A percentile compares a stretch with the other conserved stretches of the same genome.
Conservation (phyloP, 2,888 invertebrate genomes). For the Agrotis ipsilon region DNA sequence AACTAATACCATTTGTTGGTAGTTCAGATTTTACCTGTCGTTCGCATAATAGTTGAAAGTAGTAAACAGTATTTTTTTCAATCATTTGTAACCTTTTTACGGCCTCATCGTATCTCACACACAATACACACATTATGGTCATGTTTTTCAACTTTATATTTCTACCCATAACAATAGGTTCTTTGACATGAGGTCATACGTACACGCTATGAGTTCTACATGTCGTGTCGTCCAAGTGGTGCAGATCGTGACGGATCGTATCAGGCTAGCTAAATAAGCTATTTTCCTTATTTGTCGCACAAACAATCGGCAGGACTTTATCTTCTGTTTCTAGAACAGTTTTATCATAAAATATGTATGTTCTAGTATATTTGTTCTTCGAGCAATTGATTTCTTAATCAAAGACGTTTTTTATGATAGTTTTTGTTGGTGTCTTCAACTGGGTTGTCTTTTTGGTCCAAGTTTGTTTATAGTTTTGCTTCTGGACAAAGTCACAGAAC, state of each 20-base stretch:
- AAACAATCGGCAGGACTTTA: constrained; percentile 8
- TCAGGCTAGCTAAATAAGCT: constrained; percentile 46
- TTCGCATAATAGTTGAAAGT: too few species aligned
- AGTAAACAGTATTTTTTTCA: background rate
- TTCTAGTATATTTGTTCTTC: background rate
- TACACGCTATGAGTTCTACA: constrained; percentile 21
- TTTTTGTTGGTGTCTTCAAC: background rate
- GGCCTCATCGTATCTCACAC: constrained; percentile 33
- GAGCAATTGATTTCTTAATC: background rate
- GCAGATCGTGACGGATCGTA: constrained; percentile 55
- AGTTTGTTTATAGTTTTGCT: background rate
- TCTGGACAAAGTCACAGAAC: background rate
- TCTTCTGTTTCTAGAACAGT: constrained; percentile 16
- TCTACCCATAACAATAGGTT: constrained; percentile 47
- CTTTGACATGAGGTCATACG: constrained; percentile 50
- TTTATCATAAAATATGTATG: background rate
- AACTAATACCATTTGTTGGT: constrained; percentile 8
- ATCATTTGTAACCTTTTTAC: constrained; percentile 39
- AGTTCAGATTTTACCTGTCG: background rate
- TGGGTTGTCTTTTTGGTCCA: background rate
- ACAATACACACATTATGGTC: constrained; percentile 51
- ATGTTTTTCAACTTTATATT: constrained; percentile 48
- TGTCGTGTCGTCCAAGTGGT: constrained; percentile 38
- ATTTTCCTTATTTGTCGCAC: constrained; percentile 51
- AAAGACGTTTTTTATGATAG: background rate